Conservation (phyloP, 2,113 vertebrate species). For the Charina bottae region DNA sequence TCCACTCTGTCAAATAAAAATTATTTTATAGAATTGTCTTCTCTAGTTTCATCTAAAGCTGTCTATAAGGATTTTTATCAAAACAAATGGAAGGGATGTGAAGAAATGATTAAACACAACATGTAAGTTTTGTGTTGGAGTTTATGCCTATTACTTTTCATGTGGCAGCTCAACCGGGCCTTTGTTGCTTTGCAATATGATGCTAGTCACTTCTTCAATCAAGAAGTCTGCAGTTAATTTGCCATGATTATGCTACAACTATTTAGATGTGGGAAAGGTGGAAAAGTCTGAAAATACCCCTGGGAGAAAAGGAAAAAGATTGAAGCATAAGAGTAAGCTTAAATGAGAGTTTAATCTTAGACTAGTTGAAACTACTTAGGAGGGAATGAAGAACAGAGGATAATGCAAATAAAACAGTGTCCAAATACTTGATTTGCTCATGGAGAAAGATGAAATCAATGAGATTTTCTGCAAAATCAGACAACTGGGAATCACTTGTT, state of each 20-base stretch:
- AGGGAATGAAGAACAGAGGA: not conserved
- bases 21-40: constrained; percentile 7
- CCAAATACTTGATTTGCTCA: not conserved
- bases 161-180: not conserved
- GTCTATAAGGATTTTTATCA: constrained; percentile 12
- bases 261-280: not conserved
- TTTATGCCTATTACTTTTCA: not conserved
- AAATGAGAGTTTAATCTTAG: not conserved
- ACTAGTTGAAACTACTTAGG: not conserved
- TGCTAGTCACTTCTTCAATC: accelerated
- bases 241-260: not conserved
- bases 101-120: not conserved
- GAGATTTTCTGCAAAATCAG: not conserved
- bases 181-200: accelerated
- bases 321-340: not conserved
- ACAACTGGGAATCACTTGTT: not conserved
- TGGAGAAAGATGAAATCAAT: not conserved
- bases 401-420: not conserved
- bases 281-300: not conserved
- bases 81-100: constrained; percentile 37
- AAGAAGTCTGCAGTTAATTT: accelerated
- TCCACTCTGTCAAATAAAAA: not conserved
- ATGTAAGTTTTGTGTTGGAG: not conserved
- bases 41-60: constrained; percentile 10
- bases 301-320: not conserved